These are phyloP conservation scores for Galeruca laticollis DNA, from an alignment of 2,888 invertebrate species.

Conservation along the genomic window DNA sequence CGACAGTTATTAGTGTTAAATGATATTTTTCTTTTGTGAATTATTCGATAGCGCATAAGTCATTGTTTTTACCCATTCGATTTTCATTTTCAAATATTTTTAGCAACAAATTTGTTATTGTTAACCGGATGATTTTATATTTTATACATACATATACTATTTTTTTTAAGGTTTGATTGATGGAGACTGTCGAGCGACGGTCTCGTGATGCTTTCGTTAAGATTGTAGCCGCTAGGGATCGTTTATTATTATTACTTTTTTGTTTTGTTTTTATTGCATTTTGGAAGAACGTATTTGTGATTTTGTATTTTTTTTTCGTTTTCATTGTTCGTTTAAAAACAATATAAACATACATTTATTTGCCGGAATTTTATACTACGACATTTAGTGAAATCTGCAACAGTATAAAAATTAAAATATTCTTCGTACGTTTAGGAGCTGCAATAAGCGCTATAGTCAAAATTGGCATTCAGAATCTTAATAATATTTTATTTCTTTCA, in stretches of 20 bases:
- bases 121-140: conserved; percentile 45
- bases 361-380: not conserved
- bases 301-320: conserved; percentile 16
- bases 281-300: conserved; percentile 9
- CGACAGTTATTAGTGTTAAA: not conserved
- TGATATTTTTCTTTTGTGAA: conserved; percentile 37
- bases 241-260: conserved; percentile 12
- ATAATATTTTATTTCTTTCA: too few relatives aligned
- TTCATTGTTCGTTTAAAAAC: not conserved
- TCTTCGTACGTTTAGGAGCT: too few relatives aligned
- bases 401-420: too few relatives aligned
- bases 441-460: too few relatives aligned
- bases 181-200: conserved; percentile 44
- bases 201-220: conserved; percentile 11
- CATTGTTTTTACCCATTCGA: conserved; percentile 39
- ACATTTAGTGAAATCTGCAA: too few relatives aligned
- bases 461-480: too few relatives aligned
- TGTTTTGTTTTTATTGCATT: conserved; percentile 9
- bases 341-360: not conserved
- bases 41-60: conserved; percentile 36
- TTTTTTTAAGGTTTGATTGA: conserved; percentile 42
- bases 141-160: too few relatives aligned
- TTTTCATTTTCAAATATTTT: conserved; percentile 24
- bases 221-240: conserved; percentile 11
- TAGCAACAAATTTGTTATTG: conserved; percentile 40